Evolutionary conservation across 2,113 vertebrate genomes (phyloP).

Genomic region (Oxygymnocypris stewartii): DNA sequence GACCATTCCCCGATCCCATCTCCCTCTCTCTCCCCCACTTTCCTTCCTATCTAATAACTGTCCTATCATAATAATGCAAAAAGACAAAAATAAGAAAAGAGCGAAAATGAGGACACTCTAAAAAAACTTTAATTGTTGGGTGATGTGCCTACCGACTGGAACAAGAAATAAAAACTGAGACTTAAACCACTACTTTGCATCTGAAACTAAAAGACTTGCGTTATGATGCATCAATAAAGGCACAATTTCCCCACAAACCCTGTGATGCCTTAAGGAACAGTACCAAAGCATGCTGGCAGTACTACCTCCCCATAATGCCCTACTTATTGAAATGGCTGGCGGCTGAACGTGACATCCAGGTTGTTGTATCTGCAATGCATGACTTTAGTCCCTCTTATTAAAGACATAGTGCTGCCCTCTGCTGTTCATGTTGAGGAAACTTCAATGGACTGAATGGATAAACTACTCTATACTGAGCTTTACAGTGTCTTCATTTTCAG

Average conservation of each 20-base stretch:
- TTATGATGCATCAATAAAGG: slow-evolving; percentile 3
- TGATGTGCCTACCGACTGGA: too few relatives aligned
- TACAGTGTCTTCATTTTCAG: neutral
- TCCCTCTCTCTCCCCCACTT: too few relatives aligned
- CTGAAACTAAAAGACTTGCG: neutral
- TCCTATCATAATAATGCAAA: too few relatives aligned
- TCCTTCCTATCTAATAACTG: too few relatives aligned
- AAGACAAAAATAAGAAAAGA: too few relatives aligned
- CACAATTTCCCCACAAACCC: neutral
- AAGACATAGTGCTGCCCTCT: slow-evolving; percentile 30
- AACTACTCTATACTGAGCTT: neutral
- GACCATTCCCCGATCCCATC: too few relatives aligned
- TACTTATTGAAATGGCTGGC: slow-evolving; percentile 11
- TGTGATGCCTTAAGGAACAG: slow-evolving; percentile 31
- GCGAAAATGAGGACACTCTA: too few relatives aligned
- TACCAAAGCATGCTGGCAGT: slow-evolving; percentile 51
- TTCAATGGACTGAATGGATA: neutral
- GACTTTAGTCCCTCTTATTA: slow-evolving; percentile 5
- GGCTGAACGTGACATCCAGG: neutral
- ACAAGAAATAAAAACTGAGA: too few relatives aligned
- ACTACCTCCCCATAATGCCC: neutral
- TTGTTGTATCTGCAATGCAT: slow-evolving; percentile 14
- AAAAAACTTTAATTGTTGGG: too few relatives aligned
- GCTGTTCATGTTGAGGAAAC: slow-evolving; percentile 19
- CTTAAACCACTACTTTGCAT: too few relatives aligned